Evolutionary conservation across 2,797 vertebrate species (phyloP), one percentile per base, ranked within the genome.

Genomic region (Artibeus lituratus): DNA sequence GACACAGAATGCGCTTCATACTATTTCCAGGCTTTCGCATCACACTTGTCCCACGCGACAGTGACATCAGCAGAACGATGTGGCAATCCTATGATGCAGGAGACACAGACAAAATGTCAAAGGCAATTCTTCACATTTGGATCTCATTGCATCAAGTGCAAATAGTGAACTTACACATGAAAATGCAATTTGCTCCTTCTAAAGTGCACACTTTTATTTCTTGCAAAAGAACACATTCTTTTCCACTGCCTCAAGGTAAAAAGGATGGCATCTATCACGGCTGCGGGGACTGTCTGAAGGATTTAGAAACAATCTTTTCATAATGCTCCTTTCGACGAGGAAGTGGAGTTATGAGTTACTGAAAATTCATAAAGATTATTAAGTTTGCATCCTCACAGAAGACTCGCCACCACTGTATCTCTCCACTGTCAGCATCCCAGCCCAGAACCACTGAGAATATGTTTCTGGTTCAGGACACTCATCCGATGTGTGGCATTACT

Each of bases 331-430:
- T 97, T 90, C 86, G 96, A 95, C 96, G 96, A 96, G 94, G 83
- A 97, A 98, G 92, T 78, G 84, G 87, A 95, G 96, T 97, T 97
- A 97, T 87, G 92, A 97, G 93, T 96, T 97, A 97, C 98, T 98
- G 97, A 98, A 97, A 98, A 98, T 98, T 98, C 98, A 98, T 96
- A 95, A 98, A 70, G 95, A 98, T 98, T 97, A 98, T 98, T 98
- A 98, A 97, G 97, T 98, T 98, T 97, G 96, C 96, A 97, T 97
- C 90, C 89, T 97, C 92, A 97, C 39, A 85, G 97, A 96, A 97
- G 91, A 97, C 92, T 89, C 0, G 49, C 90, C 76, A 76, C 96
- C 21, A 1, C 35, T 69, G 96, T 90, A 80, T 96, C 97, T 96
- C 96, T 94, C 90, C 96, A 2, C 42, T 80, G 93, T 77, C 78